Conservation (phyloP, 2,888 invertebrate genomes). For the Eupithecia vulgata region DNA sequence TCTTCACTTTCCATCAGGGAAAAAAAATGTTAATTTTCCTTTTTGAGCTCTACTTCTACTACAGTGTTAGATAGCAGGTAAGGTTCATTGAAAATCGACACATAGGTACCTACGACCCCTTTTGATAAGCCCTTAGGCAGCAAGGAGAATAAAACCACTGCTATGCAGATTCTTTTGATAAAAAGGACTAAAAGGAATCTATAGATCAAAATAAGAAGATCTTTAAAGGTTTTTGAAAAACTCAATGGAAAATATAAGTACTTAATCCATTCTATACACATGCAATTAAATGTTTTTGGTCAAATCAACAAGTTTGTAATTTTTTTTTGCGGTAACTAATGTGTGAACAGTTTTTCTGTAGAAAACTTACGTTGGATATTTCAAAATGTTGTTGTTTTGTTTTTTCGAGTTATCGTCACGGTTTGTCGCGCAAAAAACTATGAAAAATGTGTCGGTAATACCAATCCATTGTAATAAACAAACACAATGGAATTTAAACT, state of each 20-base stretch:
- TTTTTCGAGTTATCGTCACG: constrained; percentile 1
- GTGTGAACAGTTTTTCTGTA: not conserved
- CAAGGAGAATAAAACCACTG: too few species aligned
- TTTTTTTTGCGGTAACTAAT: not conserved
- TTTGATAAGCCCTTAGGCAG: not conserved
- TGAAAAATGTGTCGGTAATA: not conserved
- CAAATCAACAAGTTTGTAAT: not conserved
- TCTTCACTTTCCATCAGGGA: too few species aligned
- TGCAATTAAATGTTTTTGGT: not conserved
- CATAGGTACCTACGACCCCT: not conserved
- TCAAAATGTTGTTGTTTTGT: not conserved
- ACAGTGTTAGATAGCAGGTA: not conserved
- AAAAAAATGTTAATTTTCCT: too few species aligned
- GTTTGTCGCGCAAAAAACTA: not conserved
- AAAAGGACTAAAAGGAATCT: not conserved
- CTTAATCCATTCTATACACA: not conserved
- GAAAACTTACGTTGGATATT: not conserved
- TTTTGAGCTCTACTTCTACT: not conserved
- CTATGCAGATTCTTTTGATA: not conserved
- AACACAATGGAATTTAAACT: not conserved
- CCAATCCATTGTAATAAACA: not conserved
- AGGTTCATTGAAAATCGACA: not conserved
- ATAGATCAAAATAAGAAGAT: not conserved
- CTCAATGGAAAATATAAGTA: not conserved
- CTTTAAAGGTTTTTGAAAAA: not conserved